Evolutionary conservation across 2,113 vertebrate genomes (phyloP).

Genomic region (Rhombomys opimus): DNA sequence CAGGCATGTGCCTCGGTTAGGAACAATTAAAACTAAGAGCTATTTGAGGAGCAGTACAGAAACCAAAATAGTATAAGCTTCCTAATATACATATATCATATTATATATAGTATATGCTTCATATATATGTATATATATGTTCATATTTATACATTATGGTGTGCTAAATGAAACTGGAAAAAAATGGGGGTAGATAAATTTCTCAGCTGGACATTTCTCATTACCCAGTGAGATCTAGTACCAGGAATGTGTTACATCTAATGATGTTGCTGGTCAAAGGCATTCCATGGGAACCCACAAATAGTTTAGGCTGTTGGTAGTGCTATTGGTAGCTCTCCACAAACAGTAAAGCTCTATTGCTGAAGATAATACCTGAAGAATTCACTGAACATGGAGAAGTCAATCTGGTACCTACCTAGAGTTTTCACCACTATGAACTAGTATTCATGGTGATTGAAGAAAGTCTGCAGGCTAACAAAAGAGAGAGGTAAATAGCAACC

Average conservation of each 20-base stretch:
- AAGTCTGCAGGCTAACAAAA: background rate
- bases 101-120: background rate
- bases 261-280: background rate
- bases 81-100: background rate
- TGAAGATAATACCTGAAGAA: background rate
- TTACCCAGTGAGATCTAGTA: background rate
- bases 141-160: background rate
- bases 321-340: background rate
- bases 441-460: background rate
- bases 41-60: background rate
- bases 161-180: background rate
- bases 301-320: background rate
- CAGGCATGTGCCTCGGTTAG: background rate
- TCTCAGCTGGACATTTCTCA: background rate
- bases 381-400: background rate
- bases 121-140: background rate
- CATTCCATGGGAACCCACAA: background rate
- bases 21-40: background rate
- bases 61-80: background rate
- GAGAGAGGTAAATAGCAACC: background rate
- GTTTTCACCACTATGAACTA: background rate
- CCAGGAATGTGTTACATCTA: background rate
- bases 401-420: background rate
- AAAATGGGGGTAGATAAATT: background rate
- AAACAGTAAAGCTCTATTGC: background rate